Percentiles rank a stretch among this genome's conserved stretches.
Conservation (phyloP, 2,113 vertebrate species). For the Stegastes partitus region DNA sequence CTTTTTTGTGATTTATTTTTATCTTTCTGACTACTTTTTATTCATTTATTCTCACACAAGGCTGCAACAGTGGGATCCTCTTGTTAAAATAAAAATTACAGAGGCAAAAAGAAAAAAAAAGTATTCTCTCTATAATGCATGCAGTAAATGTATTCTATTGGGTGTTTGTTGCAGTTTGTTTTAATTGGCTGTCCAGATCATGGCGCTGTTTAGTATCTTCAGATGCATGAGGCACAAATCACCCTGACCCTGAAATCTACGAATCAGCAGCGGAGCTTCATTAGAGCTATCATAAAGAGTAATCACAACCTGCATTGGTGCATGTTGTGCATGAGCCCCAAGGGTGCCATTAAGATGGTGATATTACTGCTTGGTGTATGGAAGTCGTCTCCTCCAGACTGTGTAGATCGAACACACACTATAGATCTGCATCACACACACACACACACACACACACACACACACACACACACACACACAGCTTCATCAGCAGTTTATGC, state of each 20-base stretch:
- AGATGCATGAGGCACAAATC: not conserved
- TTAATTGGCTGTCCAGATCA: conserved; percentile 61
- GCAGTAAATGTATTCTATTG: conserved; percentile 10
- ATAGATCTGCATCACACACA: conserved; percentile 1
- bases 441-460: conserved; percentile 29
- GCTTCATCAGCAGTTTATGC: conserved; percentile 65
- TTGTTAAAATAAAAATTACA: conserved; percentile 35
- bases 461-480: conserved; percentile 23
- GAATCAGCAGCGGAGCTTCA: conserved; percentile 67
- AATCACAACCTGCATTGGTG: conserved; percentile 53
- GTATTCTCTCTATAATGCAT: conserved; percentile 16
- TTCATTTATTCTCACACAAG: conserved; percentile 59
- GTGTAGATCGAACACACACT: conserved; percentile 25
- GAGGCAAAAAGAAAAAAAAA: not conserved
- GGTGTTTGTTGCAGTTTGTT: conserved; percentile 26
- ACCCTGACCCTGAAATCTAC: conserved; percentile 61
- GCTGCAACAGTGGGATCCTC: conserved; percentile 42
- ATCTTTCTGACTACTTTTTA: conserved; percentile 42
- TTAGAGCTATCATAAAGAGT: conserved; percentile 61
- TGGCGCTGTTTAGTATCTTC: conserved; percentile 10
- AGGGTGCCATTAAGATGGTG: conserved; percentile 52
- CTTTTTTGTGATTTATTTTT: conserved; percentile 40
- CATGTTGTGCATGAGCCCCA: conserved; percentile 42
- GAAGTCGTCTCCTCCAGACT: conserved; percentile 30
- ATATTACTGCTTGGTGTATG: conserved; percentile 45